Evolutionary conservation across 2,888 invertebrate species (phyloP), one percentile per base, ranked within the genome.

Genomic region (Euclidia mi): DNA sequence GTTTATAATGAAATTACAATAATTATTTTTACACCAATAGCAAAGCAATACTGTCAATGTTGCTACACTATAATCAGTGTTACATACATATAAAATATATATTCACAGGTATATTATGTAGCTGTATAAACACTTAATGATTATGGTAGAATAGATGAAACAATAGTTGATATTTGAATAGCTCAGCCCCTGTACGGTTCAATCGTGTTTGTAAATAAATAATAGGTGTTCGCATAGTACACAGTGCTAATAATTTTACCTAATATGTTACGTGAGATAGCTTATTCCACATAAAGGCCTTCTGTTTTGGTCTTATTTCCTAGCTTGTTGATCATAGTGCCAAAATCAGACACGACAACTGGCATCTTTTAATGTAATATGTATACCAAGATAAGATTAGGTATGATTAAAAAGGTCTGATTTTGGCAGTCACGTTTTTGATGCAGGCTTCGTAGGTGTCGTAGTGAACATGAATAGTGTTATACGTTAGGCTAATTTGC

Each of bases 141-240:
- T 63, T 60, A 64, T 41, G 44, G 41, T 71, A 67, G 69, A 56
- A 47, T 72, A 64, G 38, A 64, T 28, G n/a, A 15, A 31, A 41
- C 57, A 64, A 62, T 32, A 44, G 49, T 65, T 66, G 50, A 53
- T 65, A 62, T 70, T 67, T 60, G 58, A 46, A 56, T 47, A 60
- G 50, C 45, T 56, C 65, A 51, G 66, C 53, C 56, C 57, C 60
- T 65, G 52, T 62, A 66, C 64, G 58, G 59, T 73, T 74, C 59
- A 65, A 68, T 75, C 63, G 55, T 60, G 42, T 67, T 64, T 84
- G 82, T 84, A 85, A 80, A 85, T 82, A 83, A 66, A 84, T 82
- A 82, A 65, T 76, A 75, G 64, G 31, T 65, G 74, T 84, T 79
- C 71, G 67, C 78, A 71, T 80, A 85, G 79, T 81, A 78, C 78